Base-by-base conservation (phyloP, 1,140 invertebrate genomes). In the Platyscapa corneri region DNA sequence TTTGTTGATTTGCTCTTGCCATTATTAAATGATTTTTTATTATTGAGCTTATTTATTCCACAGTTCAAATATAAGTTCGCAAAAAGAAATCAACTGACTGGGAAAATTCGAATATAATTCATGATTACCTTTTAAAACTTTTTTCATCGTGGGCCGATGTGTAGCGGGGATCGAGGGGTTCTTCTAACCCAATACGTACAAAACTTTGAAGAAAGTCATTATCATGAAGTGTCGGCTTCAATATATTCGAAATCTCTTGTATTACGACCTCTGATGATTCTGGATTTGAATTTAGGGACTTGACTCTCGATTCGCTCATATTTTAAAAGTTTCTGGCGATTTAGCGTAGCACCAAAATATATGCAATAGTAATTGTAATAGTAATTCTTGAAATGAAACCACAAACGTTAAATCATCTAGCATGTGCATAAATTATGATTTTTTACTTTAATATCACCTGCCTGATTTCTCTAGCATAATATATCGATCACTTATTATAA, bases 121-220 rank as follows among this genome's bases (percentile, higher is more conserved):
- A n/a, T 27, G 3, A 27, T 74, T 86, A 86, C 85, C 85, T 82
- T 86, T 88, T 77, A 18, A 27, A 42, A 16, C 34, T 6, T 53
- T 32, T 83, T 7, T 86, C 80, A 34, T 86, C 67, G 32, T 46
- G 27, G 32, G 37, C 39, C 27, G 60, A 34, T 10, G 72, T 6
- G 30, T 70, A 32, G 32, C 64, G 60, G 3, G 87, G 81, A 53
- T 89, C 88, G 27, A 86, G 67, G 10, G 76, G 46, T 18, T 89
- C 90, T 23, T 93, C 94, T 5, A 94, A 89, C 53, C 94, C 95
- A 0, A 96, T 95, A 72, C 96, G 91, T 42, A 96, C 95, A 87
- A 96, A 97, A 90, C 96, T 96, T 92, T 96, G 96, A 10, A 97
- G 88, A 87, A 96, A 94, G 89, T 96, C 96, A 23, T 95, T 95